These are phyloP conservation scores for Aromia moschata DNA, from an alignment of 2,888 invertebrate genomes.

Conservation along the genomic window DNA sequence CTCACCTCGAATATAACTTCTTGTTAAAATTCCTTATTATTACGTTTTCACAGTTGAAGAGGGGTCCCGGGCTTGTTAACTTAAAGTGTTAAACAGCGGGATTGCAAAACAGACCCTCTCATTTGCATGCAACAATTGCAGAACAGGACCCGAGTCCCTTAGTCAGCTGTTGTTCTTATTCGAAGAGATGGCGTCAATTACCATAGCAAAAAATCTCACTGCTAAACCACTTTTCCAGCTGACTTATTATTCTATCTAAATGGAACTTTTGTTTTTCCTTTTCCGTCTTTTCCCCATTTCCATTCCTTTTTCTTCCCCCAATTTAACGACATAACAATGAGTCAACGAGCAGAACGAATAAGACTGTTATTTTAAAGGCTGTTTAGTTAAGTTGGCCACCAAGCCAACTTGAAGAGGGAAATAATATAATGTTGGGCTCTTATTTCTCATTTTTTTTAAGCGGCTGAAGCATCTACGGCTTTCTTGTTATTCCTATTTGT, in stretches of 20 bases:
- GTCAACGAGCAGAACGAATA: not conserved
- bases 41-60: constrained; percentile 12
- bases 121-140: constrained; percentile 23
- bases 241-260: constrained; percentile 19
- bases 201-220: constrained; percentile 22
- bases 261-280: constrained; percentile 11
- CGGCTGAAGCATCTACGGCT: too few relatives aligned
- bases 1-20: constrained; percentile 4
- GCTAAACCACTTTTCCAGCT: constrained; percentile 23
- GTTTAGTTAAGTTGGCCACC: not conserved
- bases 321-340: constrained; percentile 12
- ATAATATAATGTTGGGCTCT: not conserved
- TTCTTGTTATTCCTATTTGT: too few relatives aligned
- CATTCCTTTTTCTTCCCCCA: constrained; percentile 1
- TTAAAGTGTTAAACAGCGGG: constrained; percentile 23
- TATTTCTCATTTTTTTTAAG: not conserved
- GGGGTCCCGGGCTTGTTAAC: constrained; percentile 21
- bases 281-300: not conserved
- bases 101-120: constrained; percentile 24
- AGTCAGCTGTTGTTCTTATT: constrained; percentile 23
- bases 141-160: constrained; percentile 15
- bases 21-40: constrained; percentile 16
- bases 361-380: not conserved
- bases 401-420: not conserved
- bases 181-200: constrained; percentile 18